Conservation (phyloP, 2,888 invertebrate species). For the Pristionchus maxplancki region DNA sequence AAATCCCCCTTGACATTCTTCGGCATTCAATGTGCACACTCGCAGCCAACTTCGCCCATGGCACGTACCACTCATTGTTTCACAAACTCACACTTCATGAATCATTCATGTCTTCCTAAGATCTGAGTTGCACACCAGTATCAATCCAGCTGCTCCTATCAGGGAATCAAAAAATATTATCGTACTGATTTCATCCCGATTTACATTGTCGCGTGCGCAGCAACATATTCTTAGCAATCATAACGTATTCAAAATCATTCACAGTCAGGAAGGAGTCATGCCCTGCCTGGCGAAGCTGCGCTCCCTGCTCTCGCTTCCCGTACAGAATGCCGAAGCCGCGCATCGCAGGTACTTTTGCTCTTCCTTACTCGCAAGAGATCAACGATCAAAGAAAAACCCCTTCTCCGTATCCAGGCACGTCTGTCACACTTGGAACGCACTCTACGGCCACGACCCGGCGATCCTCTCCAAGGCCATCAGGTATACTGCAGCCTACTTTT, state of each 20-base stretch:
- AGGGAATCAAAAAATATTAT: not conserved
- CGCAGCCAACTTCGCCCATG: not conserved
- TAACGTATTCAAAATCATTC: too few relatives aligned
- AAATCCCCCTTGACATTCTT: not conserved
- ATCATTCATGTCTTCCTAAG: not conserved
- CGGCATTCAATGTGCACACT: not conserved
- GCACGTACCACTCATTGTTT: not conserved
- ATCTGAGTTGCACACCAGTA: not conserved
- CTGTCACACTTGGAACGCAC: constrained; percentile 65
- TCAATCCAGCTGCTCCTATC: not conserved
- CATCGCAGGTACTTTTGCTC: not conserved
- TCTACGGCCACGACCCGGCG: constrained; percentile 61
- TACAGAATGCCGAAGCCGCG: constrained; percentile 34
- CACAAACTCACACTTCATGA: not conserved
- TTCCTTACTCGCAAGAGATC: not conserved
- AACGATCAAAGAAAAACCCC: constrained; percentile 42
- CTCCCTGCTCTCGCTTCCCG: constrained; percentile 15
- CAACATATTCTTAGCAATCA: not conserved
- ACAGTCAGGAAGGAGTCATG: not conserved
- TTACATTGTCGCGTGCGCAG: not conserved
- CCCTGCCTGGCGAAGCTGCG: constrained; percentile 38
- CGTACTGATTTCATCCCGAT: not conserved
- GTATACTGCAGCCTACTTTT: constrained; percentile 50
- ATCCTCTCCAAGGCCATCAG: constrained; percentile 63
- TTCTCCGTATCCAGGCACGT: constrained; percentile 59